Percentiles rank a stretch among this genome's conserved stretches.
Conservation (phyloP, 2,113 vertebrate genomes). For the Phrynocephalus versicolor region DNA sequence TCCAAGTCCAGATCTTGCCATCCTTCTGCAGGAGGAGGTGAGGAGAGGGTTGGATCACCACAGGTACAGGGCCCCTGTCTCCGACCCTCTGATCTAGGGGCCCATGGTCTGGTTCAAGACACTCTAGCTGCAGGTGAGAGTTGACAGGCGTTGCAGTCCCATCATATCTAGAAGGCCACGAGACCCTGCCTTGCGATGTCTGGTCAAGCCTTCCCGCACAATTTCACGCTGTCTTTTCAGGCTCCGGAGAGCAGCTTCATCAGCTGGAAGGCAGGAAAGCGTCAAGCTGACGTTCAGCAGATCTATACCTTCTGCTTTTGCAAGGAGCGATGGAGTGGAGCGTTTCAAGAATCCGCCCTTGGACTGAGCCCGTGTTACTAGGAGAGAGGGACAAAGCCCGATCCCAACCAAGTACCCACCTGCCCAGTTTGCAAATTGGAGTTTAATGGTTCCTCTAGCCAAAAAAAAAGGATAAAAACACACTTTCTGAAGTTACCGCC, state of each 20-base stretch:
- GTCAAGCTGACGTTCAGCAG: fast-evolving
- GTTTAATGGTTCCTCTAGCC: neutral
- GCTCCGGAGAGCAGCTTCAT: neutral
- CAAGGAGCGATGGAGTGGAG: neutral
- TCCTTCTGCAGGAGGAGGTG: neutral
- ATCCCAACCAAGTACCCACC: too few relatives aligned
- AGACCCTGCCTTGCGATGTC: too few relatives aligned
- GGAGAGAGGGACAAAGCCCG: neutral
- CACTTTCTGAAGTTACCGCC: neutral
- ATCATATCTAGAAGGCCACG: neutral
- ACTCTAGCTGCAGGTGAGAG: neutral
- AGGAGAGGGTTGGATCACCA: too few relatives aligned
- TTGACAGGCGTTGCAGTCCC: neutral
- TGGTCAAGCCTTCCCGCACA: too few relatives aligned
- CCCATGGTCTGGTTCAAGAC: neutral
- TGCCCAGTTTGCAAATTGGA: too few relatives aligned
- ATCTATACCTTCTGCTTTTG: neutral
- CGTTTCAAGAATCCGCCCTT: neutral
- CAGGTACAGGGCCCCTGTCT: too few relatives aligned
- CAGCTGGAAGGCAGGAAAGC: neutral
- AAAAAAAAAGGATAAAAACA: neutral
- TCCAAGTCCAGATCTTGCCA: too few relatives aligned
- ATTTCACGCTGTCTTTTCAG: neutral
- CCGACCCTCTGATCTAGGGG: too few relatives aligned
- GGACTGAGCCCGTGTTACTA: too few relatives aligned